Evolutionary conservation across 2,797 vertebrate species (phyloP).

Genomic region (Neosilurus hyrtlii): DNA sequence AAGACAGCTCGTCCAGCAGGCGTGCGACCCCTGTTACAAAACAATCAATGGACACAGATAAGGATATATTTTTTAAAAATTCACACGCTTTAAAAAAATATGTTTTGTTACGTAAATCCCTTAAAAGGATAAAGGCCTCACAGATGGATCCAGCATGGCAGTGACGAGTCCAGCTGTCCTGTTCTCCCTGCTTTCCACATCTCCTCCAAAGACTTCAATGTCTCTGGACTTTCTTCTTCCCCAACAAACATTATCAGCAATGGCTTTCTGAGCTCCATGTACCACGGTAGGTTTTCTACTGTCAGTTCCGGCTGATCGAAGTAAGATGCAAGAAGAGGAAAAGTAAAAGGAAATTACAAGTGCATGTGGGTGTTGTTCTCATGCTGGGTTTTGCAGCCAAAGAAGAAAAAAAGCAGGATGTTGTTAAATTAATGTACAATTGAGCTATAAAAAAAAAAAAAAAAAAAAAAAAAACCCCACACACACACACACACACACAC

Average conservation of each 20-base stretch:
- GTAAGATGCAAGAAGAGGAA: not conserved
- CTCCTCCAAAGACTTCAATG: constrained; percentile 64
- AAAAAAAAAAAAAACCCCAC: too few species aligned
- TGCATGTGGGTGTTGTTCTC: not conserved
- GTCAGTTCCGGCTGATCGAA: constrained; percentile 85
- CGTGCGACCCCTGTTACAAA: constrained; percentile 72
- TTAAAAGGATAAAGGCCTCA: not conserved
- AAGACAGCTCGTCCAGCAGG: constrained; percentile 80
- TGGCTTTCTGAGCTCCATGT: constrained; percentile 75
- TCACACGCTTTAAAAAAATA: too few species aligned
- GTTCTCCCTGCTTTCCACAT: constrained; percentile 57
- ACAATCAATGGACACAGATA: not conserved
- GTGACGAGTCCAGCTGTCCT: constrained; percentile 60
- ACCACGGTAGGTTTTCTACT: constrained; percentile 81
- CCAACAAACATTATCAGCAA: constrained; percentile 88
- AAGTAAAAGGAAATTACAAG: not conserved
- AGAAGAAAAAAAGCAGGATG: not conserved
- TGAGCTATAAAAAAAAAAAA: not conserved
- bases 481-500: too few species aligned
- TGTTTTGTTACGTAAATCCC: not conserved
- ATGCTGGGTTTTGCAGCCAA: not conserved
- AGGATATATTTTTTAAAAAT: too few species aligned
- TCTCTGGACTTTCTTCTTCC: constrained; percentile 68
- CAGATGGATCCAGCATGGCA: constrained; percentile 90
- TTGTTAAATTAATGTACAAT: not conserved